A percentile compares a stretch with the other conserved stretches of the same genome.
phyloP scores from a whole-genome alignment of 35 echinoderm and acorn worm species.

The Apostichopus parvimensis region DNA sequence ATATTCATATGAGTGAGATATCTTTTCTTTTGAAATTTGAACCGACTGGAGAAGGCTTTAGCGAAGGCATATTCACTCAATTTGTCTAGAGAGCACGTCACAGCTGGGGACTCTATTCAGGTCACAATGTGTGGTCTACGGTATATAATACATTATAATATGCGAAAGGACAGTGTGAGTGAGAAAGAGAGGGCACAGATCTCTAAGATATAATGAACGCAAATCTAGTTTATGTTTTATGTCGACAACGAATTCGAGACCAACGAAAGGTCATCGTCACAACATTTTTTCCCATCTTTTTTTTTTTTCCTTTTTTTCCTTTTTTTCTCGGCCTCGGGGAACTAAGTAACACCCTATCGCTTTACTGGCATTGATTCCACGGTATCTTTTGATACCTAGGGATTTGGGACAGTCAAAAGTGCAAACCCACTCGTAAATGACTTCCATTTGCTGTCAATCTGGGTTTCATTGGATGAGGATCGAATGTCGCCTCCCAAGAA shows the following conservation, averaged over 20 bases:
- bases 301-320: not conserved
- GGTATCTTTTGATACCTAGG: conserved; percentile 2
- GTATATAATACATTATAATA: not conserved
- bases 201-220: not conserved
- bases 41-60: not conserved
- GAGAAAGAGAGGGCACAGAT: too few relatives aligned
- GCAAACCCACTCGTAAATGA: not conserved
- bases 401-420: conserved; percentile 41
- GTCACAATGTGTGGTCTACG: conserved; percentile 29
- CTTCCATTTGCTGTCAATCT: conserved; percentile 35
- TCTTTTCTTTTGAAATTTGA: not conserved
- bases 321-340: conserved; percentile 7
- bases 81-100: conserved; percentile 15
- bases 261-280: conserved; percentile 2
- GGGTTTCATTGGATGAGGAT: conserved; percentile 31
- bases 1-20: conserved; percentile 12
- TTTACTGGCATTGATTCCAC: not conserved
- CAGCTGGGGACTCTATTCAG: not conserved
- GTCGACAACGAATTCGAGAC: not conserved
- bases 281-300: conserved; percentile 17
- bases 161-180: too few relatives aligned
- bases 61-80: conserved; percentile 6
- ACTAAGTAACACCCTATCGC: conserved; percentile 16
- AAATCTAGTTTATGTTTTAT: not conserved
- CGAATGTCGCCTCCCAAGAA: conserved; percentile 11